A percentile compares a stretch with the other conserved stretches of the same genome.
Conservation (phyloP, 2,113 vertebrate species). For the Odocoileus hemionus region DNA sequence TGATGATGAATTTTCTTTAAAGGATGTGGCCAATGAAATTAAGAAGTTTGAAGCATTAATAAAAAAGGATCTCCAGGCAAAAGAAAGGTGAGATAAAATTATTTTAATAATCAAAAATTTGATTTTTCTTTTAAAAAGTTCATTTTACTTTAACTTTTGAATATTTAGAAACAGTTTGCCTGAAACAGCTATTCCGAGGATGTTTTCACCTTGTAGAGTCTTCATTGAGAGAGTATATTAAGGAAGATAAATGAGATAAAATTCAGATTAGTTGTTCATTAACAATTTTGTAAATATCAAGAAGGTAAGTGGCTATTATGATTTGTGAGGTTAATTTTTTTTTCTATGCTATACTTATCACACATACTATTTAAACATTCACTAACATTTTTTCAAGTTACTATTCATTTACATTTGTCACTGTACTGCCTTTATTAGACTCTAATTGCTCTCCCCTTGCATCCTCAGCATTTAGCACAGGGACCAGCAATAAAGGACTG, state of each 20-base stretch:
- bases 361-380: not conserved
- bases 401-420: not conserved
- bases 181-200: not conserved
- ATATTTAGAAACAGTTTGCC: not conserved
- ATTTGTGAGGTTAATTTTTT: not conserved
- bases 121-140: not conserved
- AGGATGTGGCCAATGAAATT: constrained; percentile 87
- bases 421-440: not conserved
- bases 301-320: not conserved
- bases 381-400: not conserved
- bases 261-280: not conserved
- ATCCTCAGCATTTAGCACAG: not conserved
- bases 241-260: not conserved
- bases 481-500: not conserved
- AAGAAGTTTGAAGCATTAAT: constrained; percentile 87
- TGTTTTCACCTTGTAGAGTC: not conserved
- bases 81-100: constrained; percentile 74
- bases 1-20: constrained; percentile 60
- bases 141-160: not conserved
- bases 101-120: not conserved
- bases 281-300: not conserved
- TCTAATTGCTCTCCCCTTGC: not conserved
- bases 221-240: not conserved
- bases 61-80: constrained; percentile 72
- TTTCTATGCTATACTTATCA: not conserved